Conservation (phyloP, 2,888 invertebrate genomes). For the Hermaeophaga mercurialis region DNA sequence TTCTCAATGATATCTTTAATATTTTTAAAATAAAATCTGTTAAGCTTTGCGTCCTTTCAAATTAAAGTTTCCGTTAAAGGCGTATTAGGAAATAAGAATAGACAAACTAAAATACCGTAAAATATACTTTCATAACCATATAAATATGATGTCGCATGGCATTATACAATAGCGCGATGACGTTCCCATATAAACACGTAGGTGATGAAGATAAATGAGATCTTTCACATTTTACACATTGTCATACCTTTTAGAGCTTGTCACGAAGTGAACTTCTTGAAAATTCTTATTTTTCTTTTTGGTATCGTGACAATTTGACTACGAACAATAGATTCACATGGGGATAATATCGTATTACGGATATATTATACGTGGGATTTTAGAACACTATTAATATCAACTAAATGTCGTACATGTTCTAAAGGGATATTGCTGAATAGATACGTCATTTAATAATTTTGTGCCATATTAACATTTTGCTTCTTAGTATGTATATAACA, state of each 20-base stretch:
- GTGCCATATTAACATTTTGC: too few species aligned
- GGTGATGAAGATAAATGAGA: slow-evolving; percentile 28
- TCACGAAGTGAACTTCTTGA: slow-evolving; percentile 23
- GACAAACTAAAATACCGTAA: too few species aligned
- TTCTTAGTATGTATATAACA: too few species aligned
- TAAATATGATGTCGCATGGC: background rate
- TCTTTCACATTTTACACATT: slow-evolving; percentile 24
- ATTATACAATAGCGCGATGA: slow-evolving; percentile 1
- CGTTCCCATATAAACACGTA: slow-evolving; percentile 6
- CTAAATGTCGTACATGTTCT: too few species aligned
- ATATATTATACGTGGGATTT: background rate
- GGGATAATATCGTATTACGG: slow-evolving; percentile 5
- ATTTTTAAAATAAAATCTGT: too few species aligned
- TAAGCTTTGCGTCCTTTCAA: too few species aligned
- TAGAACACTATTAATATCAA: background rate
- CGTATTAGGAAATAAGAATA: too few species aligned
- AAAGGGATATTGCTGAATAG: too few species aligned
- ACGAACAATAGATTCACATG: slow-evolving; percentile 16
- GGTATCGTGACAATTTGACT: slow-evolving; percentile 12
- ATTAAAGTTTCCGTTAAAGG: too few species aligned
- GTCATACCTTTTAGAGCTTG: slow-evolving; percentile 25
- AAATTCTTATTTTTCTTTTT: slow-evolving; percentile 12
- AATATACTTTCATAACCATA: background rate
- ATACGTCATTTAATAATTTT: too few species aligned
- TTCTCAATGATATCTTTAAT: too few species aligned